phyloP scores from a whole-genome alignment of 2,797 vertebrate species.

The Notamacropus eugenii region DNA sequence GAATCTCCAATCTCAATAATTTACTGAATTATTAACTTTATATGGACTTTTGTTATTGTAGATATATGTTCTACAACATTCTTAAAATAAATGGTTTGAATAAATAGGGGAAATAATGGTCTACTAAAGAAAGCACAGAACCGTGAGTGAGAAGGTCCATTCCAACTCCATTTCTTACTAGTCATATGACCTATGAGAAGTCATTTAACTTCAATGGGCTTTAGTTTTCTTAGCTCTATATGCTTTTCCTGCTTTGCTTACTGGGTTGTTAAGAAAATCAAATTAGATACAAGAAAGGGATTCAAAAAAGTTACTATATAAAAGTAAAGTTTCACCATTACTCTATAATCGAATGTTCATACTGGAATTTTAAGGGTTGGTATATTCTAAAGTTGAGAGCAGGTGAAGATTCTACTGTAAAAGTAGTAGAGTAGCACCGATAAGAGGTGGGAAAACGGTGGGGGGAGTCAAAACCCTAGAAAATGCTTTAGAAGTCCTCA shows the following conservation, averaged over 20 bases:
- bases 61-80: not conserved
- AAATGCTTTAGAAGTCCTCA: not conserved
- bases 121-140: not conserved
- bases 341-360: not conserved
- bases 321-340: not conserved
- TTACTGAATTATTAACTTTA: conserved; percentile 13
- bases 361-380: not conserved
- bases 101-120: not conserved
- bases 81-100: too few species aligned
- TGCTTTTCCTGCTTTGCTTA: not conserved
- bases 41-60: not conserved
- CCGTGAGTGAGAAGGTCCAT: not conserved
- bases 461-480: not conserved
- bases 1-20: not conserved
- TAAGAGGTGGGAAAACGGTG: too few species aligned
- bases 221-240: not conserved
- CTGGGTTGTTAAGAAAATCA: not conserved
- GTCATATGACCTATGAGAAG: not conserved
- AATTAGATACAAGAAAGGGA: not conserved
- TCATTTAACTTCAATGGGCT: not conserved
- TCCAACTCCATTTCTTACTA: not conserved
- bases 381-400: not conserved
- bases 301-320: not conserved
- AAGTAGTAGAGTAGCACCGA: not conserved
- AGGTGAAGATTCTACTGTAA: not conserved